These are phyloP conservation scores for Apistogramma diplotaenia DNA, from an alignment of 2,113 vertebrate species.

Conservation along the genomic window DNA sequence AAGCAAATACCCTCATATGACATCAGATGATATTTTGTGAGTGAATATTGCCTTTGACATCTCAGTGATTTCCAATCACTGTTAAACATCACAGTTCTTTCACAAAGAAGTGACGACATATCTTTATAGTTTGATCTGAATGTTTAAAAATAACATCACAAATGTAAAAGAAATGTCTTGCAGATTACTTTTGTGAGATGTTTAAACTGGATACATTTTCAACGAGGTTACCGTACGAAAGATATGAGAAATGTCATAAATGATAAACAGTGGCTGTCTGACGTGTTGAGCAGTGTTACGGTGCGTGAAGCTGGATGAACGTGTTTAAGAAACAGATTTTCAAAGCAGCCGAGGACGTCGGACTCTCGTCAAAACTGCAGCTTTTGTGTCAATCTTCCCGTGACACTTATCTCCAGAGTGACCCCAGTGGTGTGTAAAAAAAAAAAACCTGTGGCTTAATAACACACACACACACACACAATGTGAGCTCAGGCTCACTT, in stretches of 20 bases:
- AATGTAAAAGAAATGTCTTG: background rate
- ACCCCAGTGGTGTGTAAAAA: background rate
- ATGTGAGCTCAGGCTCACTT: too few relatives aligned
- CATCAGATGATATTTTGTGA: background rate
- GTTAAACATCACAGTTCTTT: background rate
- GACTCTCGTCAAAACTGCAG: background rate
- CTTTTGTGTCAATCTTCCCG: background rate
- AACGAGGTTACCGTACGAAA: background rate
- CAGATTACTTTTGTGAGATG: background rate
- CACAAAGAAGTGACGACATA: background rate
- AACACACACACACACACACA: too few relatives aligned
- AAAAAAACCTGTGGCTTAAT: background rate
- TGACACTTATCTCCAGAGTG: background rate
- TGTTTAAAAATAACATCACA: conserved; percentile 14
- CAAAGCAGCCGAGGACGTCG: background rate
- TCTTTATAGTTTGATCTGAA: background rate
- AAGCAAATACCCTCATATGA: background rate
- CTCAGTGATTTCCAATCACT: background rate
- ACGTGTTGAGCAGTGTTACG: conserved; percentile 10
- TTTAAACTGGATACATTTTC: conserved; percentile 37
- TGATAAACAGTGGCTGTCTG: conserved; percentile 11
- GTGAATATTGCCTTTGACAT: background rate
- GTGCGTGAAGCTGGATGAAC: background rate
- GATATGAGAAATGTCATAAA: conserved; percentile 5
- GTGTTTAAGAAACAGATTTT: background rate